Evolutionary conservation across 2,797 vertebrate species (phyloP).

Genomic region (Microctenopoma lineatum): DNA sequence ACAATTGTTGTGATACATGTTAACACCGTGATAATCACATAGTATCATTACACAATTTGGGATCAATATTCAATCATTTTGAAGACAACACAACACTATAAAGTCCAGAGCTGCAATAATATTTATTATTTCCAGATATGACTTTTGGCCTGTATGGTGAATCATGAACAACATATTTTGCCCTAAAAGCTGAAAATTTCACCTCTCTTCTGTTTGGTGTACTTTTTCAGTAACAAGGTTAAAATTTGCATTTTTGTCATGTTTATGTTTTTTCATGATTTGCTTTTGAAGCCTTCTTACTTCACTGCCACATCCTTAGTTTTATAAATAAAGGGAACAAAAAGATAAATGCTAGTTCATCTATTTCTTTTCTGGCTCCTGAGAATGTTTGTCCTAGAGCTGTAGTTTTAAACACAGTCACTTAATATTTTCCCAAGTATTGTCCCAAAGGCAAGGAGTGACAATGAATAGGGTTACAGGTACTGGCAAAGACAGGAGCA

Average conservation of each 20-base stretch:
- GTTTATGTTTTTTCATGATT: constrained; percentile 1
- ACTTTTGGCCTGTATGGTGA: too few species aligned
- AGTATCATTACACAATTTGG: constrained; percentile 15
- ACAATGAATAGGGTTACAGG: constrained; percentile 48
- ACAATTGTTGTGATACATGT: constrained; percentile 48
- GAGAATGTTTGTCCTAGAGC: constrained; percentile 43
- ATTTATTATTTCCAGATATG: too few species aligned
- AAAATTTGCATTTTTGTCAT: neutral
- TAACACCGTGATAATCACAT: constrained; percentile 40
- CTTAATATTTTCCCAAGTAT: constrained; percentile 44
- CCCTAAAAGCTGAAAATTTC: too few species aligned
- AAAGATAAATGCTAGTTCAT: constrained; percentile 47
- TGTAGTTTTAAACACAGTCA: constrained; percentile 57
- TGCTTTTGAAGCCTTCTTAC: neutral
- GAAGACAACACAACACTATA: constrained; percentile 5
- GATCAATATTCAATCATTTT: constrained; percentile 26
- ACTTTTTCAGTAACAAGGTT: neutral
- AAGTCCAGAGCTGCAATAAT: neutral
- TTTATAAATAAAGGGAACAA: constrained; percentile 33
- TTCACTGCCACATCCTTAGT: constrained; percentile 17
- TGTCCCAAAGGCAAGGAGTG: constrained; percentile 35
- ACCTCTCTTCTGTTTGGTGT: neutral
- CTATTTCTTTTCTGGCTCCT: constrained; percentile 8
- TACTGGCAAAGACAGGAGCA: constrained; percentile 31
- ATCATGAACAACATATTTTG: too few species aligned